A percentile compares a stretch with the other conserved stretches of the same genome.
These are phyloP conservation scores for Tympanuchus pallidicinctus DNA, from an alignment of 2,113 vertebrate species.

Conservation along the genomic window DNA sequence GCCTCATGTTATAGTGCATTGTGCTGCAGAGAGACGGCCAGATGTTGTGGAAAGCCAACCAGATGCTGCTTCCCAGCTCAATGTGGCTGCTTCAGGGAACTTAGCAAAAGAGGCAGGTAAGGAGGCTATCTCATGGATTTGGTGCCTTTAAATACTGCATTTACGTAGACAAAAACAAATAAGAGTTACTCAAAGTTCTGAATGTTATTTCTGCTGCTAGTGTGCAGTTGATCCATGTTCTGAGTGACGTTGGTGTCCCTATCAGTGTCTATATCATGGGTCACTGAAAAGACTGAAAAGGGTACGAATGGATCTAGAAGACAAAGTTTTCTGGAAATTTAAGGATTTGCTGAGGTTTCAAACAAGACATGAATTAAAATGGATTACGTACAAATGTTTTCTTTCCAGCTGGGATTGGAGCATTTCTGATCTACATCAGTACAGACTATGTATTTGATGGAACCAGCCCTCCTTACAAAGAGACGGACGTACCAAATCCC, in stretches of 20 bases:
- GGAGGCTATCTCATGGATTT: background rate
- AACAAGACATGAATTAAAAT: background rate
- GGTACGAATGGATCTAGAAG: background rate
- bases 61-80: slow-evolving; percentile 89
- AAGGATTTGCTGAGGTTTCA: background rate
- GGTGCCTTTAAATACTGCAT: background rate
- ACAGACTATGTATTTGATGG: slow-evolving; percentile 97
- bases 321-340: background rate
- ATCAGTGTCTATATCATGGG: fast-evolving
- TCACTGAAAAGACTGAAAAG: background rate
- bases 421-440: slow-evolving; percentile 93
- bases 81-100: slow-evolving; percentile 89
- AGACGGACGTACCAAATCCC: slow-evolving; percentile 89
- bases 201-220: background rate
- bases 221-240: fast-evolving
- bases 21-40: slow-evolving; percentile 95
- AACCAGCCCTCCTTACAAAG: slow-evolving; percentile 91
- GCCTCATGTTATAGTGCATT: slow-evolving; percentile 94
- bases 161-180: background rate
- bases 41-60: slow-evolving; percentile 92
- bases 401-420: slow-evolving; percentile 80
- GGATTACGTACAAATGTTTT: background rate
- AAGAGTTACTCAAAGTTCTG: background rate
- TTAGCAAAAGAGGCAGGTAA: slow-evolving; percentile 94
- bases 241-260: fast-evolving